Evolutionary conservation across 2,888 invertebrate species (phyloP).

Genomic region (Zhengitettix transpicula): DNA sequence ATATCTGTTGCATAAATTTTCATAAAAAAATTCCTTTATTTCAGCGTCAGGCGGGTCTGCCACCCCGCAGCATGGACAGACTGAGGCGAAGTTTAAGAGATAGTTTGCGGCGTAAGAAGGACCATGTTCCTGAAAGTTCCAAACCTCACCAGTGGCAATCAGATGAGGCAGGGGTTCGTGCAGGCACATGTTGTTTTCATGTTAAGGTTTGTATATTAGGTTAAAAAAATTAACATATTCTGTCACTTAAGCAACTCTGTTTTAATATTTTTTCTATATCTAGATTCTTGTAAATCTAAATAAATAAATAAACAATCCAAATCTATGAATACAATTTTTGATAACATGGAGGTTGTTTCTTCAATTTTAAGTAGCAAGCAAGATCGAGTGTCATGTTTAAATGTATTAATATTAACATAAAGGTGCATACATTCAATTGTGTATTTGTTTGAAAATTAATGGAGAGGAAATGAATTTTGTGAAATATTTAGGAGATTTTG

Average conservation of each 20-base stretch:
- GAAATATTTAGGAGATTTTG: too few species aligned
- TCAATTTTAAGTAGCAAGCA: too few species aligned
- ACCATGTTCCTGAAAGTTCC: constrained; percentile 74
- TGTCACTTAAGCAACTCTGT: too few species aligned
- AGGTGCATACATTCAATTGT: too few species aligned
- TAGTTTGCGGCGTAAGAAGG: constrained; percentile 85
- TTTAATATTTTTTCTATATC: neutral
- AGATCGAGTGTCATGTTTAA: too few species aligned
- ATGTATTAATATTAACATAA: too few species aligned
- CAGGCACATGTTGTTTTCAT: constrained; percentile 91
- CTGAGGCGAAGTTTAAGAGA: constrained; percentile 79
- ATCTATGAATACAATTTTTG: too few species aligned
- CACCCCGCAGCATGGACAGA: constrained; percentile 72
- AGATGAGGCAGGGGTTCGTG: constrained; percentile 89
- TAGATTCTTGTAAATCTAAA: neutral
- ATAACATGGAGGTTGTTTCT: too few species aligned
- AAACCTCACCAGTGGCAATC: constrained; percentile 98
- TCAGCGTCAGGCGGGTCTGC: constrained; percentile 33
- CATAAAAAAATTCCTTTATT: neutral
- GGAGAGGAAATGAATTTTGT: too few species aligned
- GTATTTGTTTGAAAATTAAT: too few species aligned
- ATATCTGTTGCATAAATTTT: too few species aligned
- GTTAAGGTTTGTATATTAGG: constrained; percentile 49
- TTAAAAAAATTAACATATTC: too few species aligned
- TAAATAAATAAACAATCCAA: neutral